A percentile compares a stretch with the other conserved stretches of the same genome.
Conservation (phyloP, 1,140 invertebrate genomes). For the Bacillus rossius region DNA sequence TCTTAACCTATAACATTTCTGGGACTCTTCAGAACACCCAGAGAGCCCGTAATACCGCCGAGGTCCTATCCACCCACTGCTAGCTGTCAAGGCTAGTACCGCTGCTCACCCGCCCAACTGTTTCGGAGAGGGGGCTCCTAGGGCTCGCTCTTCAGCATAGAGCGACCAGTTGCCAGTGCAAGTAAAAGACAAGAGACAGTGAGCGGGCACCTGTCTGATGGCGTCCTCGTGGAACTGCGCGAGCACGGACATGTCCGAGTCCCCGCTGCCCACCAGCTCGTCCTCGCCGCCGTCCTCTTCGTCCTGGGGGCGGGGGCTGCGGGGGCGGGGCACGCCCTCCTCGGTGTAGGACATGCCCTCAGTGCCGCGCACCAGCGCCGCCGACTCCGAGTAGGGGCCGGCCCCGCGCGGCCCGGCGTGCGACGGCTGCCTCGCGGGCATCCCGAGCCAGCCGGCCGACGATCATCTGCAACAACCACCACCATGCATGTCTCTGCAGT, state of each 20-base stretch:
- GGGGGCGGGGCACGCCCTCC: not conserved
- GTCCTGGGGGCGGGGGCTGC: not conserved
- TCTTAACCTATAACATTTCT: too few species aligned
- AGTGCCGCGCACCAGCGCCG: conserved; percentile 11
- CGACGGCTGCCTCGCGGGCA: conserved; percentile 1
- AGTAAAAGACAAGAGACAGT: too few species aligned
- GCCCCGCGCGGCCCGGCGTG: not conserved
- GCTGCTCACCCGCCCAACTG: too few species aligned
- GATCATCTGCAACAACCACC: too few species aligned
- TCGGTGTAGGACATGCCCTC: conserved; percentile 16
- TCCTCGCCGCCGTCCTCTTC: conserved; percentile 5
- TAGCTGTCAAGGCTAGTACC: too few species aligned
- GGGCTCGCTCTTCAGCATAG: too few species aligned
- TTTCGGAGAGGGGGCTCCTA: too few species aligned
- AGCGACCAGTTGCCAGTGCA: too few species aligned
- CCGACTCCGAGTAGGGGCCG: conserved; percentile 2
- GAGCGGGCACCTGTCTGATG: conserved; percentile 37
- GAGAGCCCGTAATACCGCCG: too few species aligned
- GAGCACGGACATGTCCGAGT: conserved; percentile 30
- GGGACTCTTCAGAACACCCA: too few species aligned
- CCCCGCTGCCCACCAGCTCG: not conserved
- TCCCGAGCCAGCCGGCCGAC: not conserved
- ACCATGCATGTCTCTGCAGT: too few species aligned
- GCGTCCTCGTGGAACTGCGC: conserved; percentile 41
- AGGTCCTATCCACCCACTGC: too few species aligned